phyloP scores from a whole-genome alignment of 2,797 vertebrate species.

The Podargus strigoides region DNA sequence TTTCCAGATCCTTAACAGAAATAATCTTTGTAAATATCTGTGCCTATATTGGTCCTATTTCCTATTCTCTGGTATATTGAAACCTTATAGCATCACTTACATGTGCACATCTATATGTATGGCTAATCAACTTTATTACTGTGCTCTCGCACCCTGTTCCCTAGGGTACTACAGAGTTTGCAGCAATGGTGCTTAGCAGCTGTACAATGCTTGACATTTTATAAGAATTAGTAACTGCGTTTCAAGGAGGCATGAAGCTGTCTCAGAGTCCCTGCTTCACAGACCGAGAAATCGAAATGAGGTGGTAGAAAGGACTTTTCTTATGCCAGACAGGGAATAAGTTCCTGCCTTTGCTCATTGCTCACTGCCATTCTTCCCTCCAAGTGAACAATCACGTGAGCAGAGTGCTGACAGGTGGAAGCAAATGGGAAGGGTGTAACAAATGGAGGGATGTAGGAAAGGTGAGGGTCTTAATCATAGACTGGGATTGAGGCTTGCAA shows the following conservation, averaged over 20 bases:
- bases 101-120: not conserved
- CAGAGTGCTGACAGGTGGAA: not conserved
- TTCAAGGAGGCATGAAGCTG: not conserved
- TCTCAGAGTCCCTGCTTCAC: not conserved
- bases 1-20: not conserved
- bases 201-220: not conserved
- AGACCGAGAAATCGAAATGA: not conserved
- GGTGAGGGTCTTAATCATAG: not conserved
- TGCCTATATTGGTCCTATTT: not conserved
- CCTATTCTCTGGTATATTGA: not conserved
- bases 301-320: not conserved
- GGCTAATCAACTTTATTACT: not conserved
- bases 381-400: not conserved
- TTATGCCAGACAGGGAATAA: not conserved
- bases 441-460: not conserved
- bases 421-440: not conserved
- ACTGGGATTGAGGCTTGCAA: not conserved
- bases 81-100: not conserved
- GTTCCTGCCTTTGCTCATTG: not conserved
- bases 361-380: not conserved
- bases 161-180: not conserved
- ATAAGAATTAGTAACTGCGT: not conserved
- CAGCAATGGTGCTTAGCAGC: not conserved
- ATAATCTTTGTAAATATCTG: not conserved
- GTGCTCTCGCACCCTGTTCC: not conserved